Conservation (phyloP, 2,888 invertebrate genomes). For the Rambutsinella grinnellia region DNA sequence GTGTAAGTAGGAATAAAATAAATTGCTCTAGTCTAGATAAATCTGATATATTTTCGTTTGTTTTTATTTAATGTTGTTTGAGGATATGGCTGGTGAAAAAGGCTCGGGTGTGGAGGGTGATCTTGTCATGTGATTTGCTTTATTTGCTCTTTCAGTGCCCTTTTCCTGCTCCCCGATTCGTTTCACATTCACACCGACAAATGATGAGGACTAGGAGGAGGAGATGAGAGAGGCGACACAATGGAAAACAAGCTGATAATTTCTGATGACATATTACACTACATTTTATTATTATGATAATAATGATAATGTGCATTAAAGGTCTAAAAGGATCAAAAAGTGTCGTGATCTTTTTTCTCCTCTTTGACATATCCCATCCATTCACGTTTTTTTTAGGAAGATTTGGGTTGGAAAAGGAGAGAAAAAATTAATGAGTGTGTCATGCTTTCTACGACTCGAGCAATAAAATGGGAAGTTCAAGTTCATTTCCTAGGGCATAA, state of each 20-base stretch:
- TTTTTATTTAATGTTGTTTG: not conserved
- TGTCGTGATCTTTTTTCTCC: slow-evolving; percentile 17
- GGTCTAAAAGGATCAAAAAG: slow-evolving; percentile 29
- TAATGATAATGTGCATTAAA: slow-evolving; percentile 27
- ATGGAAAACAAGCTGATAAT: slow-evolving; percentile 50
- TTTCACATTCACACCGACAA: slow-evolving; percentile 40
- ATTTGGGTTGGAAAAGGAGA: not conserved
- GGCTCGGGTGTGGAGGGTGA: not conserved
- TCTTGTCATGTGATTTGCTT: slow-evolving; percentile 6
- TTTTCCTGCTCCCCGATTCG: slow-evolving; percentile 27
- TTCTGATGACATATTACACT: slow-evolving; percentile 48
- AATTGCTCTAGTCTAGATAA: slow-evolving; percentile 32
- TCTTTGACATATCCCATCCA: not conserved
- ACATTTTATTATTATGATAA: slow-evolving; percentile 15
- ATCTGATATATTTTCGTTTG: slow-evolving; percentile 11
- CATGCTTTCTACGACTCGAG: not conserved
- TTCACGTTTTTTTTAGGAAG: not conserved
- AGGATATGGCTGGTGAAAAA: not conserved
- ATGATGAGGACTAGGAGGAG: slow-evolving; percentile 22
- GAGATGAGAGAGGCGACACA: slow-evolving; percentile 15
- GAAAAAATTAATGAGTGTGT: not conserved
- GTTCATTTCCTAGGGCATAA: slow-evolving; percentile 43
- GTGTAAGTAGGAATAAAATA: too few species aligned
- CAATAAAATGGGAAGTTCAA: slow-evolving; percentile 27
- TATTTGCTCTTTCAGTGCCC: not conserved